Conservation (phyloP, 2,888 invertebrate genomes). For the Kuschelorhynchus macadamiae region DNA sequence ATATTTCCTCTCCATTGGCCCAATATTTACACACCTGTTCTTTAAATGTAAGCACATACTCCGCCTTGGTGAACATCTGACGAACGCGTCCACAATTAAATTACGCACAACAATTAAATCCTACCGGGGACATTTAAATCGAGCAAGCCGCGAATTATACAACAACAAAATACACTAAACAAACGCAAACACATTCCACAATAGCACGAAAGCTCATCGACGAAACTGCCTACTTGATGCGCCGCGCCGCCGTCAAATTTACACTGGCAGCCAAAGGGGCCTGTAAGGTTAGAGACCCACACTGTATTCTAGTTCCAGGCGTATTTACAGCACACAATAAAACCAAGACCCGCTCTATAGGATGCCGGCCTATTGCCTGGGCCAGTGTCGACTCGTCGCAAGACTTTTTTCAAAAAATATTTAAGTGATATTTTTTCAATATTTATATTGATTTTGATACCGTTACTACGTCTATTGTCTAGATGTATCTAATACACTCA, state of each 20-base stretch:
- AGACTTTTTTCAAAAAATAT: not conserved
- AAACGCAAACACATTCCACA: constrained; percentile 18
- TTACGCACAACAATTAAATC: constrained; percentile 8
- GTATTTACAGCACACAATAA: constrained; percentile 63
- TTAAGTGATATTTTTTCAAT: not conserved
- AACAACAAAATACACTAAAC: constrained; percentile 18
- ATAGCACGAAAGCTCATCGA: constrained; percentile 29
- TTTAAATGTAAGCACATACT: constrained; percentile 57
- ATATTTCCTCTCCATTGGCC: constrained; percentile 25
- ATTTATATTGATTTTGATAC: not conserved
- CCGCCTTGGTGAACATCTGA: constrained; percentile 38
- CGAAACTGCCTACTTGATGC: constrained; percentile 49
- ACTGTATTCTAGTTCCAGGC: constrained; percentile 61
- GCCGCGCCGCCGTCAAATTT: constrained; percentile 55
- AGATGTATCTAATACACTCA: too few relatives aligned
- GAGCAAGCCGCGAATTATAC: not conserved
- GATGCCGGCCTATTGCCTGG: constrained; percentile 40
- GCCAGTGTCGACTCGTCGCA: constrained; percentile 36
- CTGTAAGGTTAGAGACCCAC: constrained; percentile 61
- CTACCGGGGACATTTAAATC: not conserved
- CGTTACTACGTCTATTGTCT: too few relatives aligned
- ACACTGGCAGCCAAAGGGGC: constrained; percentile 55
- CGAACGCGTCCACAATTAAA: not conserved
- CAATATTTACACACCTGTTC: constrained; percentile 55
- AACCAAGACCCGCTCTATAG: constrained; percentile 38